phyloP scores from a whole-genome alignment of 2,888 invertebrate genomes.

The Acanthacorydalis orientalis region DNA sequence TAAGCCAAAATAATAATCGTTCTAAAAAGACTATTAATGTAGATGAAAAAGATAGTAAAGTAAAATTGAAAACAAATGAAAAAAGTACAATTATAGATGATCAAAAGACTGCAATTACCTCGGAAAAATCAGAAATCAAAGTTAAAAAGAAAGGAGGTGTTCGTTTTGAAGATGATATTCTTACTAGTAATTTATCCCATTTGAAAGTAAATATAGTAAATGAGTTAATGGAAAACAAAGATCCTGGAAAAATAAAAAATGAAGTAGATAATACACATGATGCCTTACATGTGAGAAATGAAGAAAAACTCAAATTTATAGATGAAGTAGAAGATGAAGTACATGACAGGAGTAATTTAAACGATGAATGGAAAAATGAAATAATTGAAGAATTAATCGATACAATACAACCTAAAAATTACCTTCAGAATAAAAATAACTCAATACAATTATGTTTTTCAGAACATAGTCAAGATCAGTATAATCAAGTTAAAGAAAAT shows the following conservation, averaged over 20 bases:
- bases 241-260: neutral
- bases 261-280: neutral
- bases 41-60: slow-evolving; percentile 1
- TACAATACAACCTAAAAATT: neutral
- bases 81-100: neutral
- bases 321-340: slow-evolving; percentile 22
- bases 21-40: neutral
- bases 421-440: no score
- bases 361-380: slow-evolving; percentile 16
- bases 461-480: neutral
- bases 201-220: no score
- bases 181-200: no score
- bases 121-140: neutral
- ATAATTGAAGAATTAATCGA: slow-evolving; percentile 13
- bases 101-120: neutral
- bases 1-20: slow-evolving; percentile 6
- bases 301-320: slow-evolving; percentile 24
- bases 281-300: slow-evolving; percentile 11
- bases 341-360: slow-evolving; percentile 26
- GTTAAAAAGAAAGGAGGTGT: slow-evolving; percentile 2
- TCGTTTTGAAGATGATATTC: slow-evolving; percentile 1
- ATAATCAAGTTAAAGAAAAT: neutral
- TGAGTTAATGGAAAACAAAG: neutral
- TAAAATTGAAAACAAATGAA: neutral
- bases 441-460: neutral